These are phyloP conservation scores for Microcebus jonahi DNA, from an alignment of 2,113 vertebrate genomes.

Conservation along the genomic window DNA sequence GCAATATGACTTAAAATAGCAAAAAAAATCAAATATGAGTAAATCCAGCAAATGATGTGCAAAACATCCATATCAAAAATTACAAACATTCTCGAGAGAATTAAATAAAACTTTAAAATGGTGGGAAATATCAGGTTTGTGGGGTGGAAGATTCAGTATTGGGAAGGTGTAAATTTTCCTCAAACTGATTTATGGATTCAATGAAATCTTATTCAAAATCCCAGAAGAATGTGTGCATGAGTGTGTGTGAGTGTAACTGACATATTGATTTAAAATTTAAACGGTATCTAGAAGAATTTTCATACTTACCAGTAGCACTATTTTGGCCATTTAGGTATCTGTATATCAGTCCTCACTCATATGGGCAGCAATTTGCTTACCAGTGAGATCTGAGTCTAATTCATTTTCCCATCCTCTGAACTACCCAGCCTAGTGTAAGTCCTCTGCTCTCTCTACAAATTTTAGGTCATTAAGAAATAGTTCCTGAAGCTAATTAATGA, in stretches of 20 bases:
- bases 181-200: background rate
- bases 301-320: background rate
- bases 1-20: background rate
- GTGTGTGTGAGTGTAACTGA: background rate
- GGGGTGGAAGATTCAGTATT: background rate
- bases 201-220: background rate
- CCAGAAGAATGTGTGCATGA: background rate
- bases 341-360: background rate
- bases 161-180: background rate
- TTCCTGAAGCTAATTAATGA: background rate
- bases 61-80: background rate
- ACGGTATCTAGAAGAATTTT: background rate
- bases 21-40: constrained; percentile 12
- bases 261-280: background rate
- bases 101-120: background rate
- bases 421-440: background rate
- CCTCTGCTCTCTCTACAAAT: background rate
- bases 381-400: background rate
- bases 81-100: background rate
- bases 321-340: background rate
- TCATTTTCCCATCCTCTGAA: background rate
- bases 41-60: background rate
- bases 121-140: background rate
- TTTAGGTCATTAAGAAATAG: background rate
- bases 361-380: background rate